These are phyloP conservation scores for Galagoides demidoff DNA, from an alignment of 2,797 vertebrate species.

Conservation along the genomic window DNA sequence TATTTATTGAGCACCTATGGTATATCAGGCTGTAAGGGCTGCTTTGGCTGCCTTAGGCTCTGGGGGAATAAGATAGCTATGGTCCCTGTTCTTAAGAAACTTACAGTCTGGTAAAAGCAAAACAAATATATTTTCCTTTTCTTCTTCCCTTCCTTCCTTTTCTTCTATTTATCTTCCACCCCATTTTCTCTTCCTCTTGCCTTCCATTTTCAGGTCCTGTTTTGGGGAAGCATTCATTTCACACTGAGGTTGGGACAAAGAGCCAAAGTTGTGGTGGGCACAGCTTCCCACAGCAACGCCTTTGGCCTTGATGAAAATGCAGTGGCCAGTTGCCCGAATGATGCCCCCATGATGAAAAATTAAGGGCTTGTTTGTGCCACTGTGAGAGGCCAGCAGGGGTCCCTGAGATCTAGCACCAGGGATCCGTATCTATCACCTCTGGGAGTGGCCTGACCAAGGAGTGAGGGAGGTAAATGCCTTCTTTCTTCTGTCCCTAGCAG, in stretches of 20 bases:
- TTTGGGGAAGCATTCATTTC: background rate
- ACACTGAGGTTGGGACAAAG: background rate
- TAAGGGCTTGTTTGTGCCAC: background rate
- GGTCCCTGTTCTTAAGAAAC: background rate
- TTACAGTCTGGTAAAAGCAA: conserved; percentile 14
- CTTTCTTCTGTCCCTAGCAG: background rate
- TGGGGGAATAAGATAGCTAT: background rate
- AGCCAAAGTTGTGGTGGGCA: background rate
- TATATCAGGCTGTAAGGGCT: background rate
- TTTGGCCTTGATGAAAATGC: background rate
- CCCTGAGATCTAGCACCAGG: background rate
- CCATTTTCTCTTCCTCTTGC: background rate
- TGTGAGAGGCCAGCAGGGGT: background rate
- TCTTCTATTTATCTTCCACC: background rate
- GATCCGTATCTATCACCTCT: background rate
- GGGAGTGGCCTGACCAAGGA: background rate
- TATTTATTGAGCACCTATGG: background rate
- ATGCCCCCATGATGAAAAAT: background rate
- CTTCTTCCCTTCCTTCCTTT: background rate
- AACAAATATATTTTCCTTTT: background rate
- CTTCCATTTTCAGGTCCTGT: background rate
- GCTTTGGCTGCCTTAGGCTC: background rate
- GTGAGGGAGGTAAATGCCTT: background rate
- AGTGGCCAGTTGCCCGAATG: background rate
- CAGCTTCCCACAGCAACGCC: background rate